Percentiles rank a stretch among this genome's conserved stretches.
phyloP scores from a whole-genome alignment of 2,888 invertebrate species.

The Tiliacea citrago region DNA sequence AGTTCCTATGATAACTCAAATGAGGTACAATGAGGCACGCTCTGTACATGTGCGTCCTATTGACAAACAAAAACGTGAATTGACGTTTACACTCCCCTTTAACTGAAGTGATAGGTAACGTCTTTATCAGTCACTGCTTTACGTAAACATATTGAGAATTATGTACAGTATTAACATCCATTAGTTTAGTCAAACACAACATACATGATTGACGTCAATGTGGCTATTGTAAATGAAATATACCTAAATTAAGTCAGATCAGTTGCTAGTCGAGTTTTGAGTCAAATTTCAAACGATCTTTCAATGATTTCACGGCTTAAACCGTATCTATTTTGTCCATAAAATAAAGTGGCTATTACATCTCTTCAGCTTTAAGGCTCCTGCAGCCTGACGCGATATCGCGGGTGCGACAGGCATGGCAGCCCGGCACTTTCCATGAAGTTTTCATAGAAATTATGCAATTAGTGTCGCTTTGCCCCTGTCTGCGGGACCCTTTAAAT shows the following conservation, averaged over 20 bases:
- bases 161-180: slow-evolving; percentile 62
- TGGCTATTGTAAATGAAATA: slow-evolving; percentile 57
- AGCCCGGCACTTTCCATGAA: too few relatives aligned
- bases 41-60: slow-evolving; percentile 30
- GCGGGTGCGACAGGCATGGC: too few relatives aligned
- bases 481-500: not conserved
- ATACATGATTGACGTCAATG: slow-evolving; percentile 64
- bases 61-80: slow-evolving; percentile 37
- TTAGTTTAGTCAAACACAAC: slow-evolving; percentile 59
- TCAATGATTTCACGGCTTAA: slow-evolving; percentile 58
- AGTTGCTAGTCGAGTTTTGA: slow-evolving; percentile 53
- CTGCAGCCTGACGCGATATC: too few relatives aligned
- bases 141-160: slow-evolving; percentile 54
- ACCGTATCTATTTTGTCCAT: slow-evolving; percentile 54
- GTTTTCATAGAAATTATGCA: too few relatives aligned
- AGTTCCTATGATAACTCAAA: slow-evolving; percentile 19
- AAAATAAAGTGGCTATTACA: slow-evolving; percentile 53
- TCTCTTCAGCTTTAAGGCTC: slow-evolving; percentile 5
- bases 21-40: slow-evolving; percentile 12
- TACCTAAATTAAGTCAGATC: slow-evolving; percentile 52
- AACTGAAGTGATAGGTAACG: slow-evolving; percentile 24
- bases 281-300: slow-evolving; percentile 57
- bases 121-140: slow-evolving; percentile 51
- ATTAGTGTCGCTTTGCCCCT: too few relatives aligned
- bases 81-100: slow-evolving; percentile 11